A percentile compares a stretch with the other conserved stretches of the same genome.
These are phyloP conservation scores for Nyctibius bracteatus DNA, from an alignment of 2,113 vertebrate genomes.

Conservation along the genomic window DNA sequence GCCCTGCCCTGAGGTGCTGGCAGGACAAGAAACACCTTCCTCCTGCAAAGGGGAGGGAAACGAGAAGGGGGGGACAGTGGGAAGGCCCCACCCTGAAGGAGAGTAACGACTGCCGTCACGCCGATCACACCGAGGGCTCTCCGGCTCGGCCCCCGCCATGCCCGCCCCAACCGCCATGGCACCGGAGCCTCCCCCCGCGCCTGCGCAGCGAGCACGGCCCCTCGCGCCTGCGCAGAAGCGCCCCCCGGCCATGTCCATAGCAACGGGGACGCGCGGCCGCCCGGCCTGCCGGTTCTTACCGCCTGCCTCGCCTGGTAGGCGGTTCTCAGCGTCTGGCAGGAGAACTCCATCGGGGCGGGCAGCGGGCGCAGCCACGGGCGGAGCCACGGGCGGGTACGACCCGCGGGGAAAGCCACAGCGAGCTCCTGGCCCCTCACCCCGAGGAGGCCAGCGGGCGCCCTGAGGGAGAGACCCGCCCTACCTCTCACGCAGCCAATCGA, in stretches of 20 bases:
- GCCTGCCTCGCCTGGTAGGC: slow-evolving; percentile 77
- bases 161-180: neutral
- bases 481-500: neutral
- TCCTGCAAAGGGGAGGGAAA: neutral
- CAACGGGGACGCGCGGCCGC: neutral
- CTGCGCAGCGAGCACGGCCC: fast-evolving
- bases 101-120: fast-evolving
- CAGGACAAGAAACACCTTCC: too few species aligned
- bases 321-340: slow-evolving; percentile 75
- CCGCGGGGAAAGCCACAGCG: fast-evolving
- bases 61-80: fast-evolving
- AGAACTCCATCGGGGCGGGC: slow-evolving; percentile 73
- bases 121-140: fast-evolving
- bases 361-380: fast-evolving
- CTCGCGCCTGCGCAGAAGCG: neutral
- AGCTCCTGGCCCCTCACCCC: fast-evolving
- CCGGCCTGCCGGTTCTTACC: slow-evolving; percentile 61
- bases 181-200: fast-evolving
- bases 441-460: too few species aligned
- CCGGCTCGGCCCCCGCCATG: fast-evolving
- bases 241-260: neutral
- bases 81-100: fast-evolving
- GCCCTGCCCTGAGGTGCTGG: fast-evolving
- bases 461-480: fast-evolving
- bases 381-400: fast-evolving